Conservation (phyloP, 2,113 vertebrate species). For the Ammodytes dubius region DNA sequence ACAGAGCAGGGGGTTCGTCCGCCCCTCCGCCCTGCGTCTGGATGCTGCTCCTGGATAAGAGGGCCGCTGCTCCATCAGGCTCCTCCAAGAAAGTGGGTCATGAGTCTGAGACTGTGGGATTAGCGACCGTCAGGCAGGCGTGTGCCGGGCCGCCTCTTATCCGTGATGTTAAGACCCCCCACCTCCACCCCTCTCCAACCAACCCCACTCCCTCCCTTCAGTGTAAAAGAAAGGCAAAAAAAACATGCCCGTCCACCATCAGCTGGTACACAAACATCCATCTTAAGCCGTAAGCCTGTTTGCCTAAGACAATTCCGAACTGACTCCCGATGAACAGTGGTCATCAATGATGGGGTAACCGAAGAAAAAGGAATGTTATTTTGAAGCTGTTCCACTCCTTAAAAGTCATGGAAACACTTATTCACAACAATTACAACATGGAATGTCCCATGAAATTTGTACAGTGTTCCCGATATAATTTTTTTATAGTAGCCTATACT, state of each 20-base stretch:
- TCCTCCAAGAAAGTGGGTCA: slow-evolving; percentile 87
- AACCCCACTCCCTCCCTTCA: slow-evolving; percentile 27
- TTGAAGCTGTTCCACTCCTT: neutral
- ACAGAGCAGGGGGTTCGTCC: slow-evolving; percentile 15
- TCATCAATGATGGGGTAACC: neutral
- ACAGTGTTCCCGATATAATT: slow-evolving; percentile 58
- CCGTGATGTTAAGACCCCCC: slow-evolving; percentile 70
- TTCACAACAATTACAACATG: neutral
- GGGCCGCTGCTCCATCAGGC: slow-evolving; percentile 67
- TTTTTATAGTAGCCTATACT: slow-evolving; percentile 69
- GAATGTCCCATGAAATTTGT: neutral
- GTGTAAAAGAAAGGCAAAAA: slow-evolving; percentile 59
- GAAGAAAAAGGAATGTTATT: neutral
- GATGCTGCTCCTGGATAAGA: slow-evolving; percentile 72
- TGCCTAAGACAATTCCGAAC: slow-evolving; percentile 22
- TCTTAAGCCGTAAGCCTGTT: slow-evolving; percentile 37
- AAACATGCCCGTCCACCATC: slow-evolving; percentile 21
- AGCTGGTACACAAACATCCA: slow-evolving; percentile 28
- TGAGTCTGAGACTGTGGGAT: slow-evolving; percentile 85
- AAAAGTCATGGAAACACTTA: neutral
- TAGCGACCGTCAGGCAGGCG: slow-evolving; percentile 76
- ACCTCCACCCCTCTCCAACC: neutral
- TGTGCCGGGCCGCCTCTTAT: slow-evolving; percentile 77
- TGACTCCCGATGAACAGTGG: neutral
- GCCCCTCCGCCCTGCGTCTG: slow-evolving; percentile 70